Percentiles rank a stretch among this genome's conserved stretches.
Conservation (phyloP, 2,888 invertebrate genomes). For the Plagodis pulveraria region DNA sequence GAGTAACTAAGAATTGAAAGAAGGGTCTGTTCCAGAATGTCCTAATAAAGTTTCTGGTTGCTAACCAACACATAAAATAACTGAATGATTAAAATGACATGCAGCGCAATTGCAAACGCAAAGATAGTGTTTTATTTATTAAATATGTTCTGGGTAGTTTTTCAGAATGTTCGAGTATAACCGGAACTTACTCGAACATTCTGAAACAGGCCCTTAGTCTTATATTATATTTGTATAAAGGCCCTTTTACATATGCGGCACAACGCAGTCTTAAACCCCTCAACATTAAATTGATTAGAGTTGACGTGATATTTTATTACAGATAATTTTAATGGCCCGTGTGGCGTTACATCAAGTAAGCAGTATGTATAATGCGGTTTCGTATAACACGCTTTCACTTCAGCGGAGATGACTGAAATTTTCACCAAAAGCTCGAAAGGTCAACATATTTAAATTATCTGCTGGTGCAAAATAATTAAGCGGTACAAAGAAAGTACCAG, state of each 20-base stretch:
- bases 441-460: slow-evolving; percentile 44
- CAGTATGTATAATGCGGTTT: slow-evolving; percentile 36
- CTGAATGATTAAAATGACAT: no score
- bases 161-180: no score
- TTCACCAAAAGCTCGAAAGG: slow-evolving; percentile 46
- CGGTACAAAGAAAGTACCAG: slow-evolving; percentile 25
- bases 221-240: not conserved
- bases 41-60: no score
- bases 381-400: slow-evolving; percentile 62
- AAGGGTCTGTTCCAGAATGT: no score
- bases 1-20: no score
- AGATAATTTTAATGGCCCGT: slow-evolving; percentile 73
- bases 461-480: slow-evolving; percentile 37
- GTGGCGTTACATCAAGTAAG: slow-evolving; percentile 60
- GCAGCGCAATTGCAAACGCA: no score
- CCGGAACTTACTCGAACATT: no score
- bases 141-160: no score
- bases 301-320: slow-evolving; percentile 58
- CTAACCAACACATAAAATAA: no score
- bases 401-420: slow-evolving; percentile 41
- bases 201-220: no score
- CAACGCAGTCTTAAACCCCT: slow-evolving; percentile 32
- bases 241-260: slow-evolving; percentile 21
- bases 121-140: no score
- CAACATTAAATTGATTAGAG: slow-evolving; percentile 65